Conservation (phyloP, 2,113 vertebrate genomes). For the Periophthalmodon schlosseri region DNA sequence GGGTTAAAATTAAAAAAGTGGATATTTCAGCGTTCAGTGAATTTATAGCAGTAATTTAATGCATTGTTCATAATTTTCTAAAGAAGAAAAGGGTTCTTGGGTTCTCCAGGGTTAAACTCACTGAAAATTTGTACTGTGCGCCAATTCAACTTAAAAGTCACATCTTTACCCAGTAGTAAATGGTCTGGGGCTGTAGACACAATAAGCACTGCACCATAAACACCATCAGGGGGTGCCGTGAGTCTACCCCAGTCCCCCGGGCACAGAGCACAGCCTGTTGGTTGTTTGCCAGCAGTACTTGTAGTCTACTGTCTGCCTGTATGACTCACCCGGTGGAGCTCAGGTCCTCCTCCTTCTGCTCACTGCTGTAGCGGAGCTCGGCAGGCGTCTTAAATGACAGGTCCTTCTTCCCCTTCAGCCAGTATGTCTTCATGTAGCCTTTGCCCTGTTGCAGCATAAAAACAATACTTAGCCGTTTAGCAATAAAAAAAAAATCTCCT, state of each 20-base stretch:
- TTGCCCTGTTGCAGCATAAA: constrained; percentile 58
- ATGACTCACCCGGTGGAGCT: constrained; percentile 71
- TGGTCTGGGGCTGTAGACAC: constrained; percentile 24
- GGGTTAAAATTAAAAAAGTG: too few species aligned
- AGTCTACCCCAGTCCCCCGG: constrained; percentile 13
- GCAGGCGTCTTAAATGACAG: constrained; percentile 74
- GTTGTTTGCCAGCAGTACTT: background rate
- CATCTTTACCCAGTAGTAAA: background rate
- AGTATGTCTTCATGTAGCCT: constrained; percentile 81
- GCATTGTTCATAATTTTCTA: too few species aligned
- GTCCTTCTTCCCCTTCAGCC: constrained; percentile 78
- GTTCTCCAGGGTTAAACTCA: too few species aligned
- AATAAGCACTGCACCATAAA: constrained; percentile 18
- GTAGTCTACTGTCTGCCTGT: background rate
- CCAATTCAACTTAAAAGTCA: too few species aligned
- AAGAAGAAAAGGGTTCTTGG: too few species aligned
- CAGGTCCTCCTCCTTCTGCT: constrained; percentile 73
- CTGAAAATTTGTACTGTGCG: too few species aligned
- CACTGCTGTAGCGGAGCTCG: constrained; percentile 70
- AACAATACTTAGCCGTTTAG: background rate
- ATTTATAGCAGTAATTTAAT: too few species aligned
- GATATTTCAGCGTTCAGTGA: too few species aligned
- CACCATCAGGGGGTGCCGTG: constrained; percentile 28
- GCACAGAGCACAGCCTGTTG: background rate
- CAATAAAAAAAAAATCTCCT: too few species aligned